A percentile compares a stretch with the other conserved stretches of the same genome.
phyloP scores from a whole-genome alignment of 2,888 invertebrate genomes.

The Epinotia nisella region DNA sequence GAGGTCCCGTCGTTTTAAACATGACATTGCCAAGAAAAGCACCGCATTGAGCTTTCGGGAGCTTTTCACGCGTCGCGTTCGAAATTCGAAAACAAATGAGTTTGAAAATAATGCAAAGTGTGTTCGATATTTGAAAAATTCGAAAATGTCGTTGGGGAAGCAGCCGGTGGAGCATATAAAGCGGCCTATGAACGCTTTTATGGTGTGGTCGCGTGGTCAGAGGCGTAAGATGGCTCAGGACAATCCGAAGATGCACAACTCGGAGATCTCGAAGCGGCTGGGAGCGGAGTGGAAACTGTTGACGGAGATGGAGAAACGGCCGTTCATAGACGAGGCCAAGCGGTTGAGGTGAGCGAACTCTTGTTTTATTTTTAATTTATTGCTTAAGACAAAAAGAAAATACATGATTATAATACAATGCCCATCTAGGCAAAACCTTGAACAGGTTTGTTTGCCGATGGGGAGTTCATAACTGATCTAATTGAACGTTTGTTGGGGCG shows the following conservation, averaged over 20 bases:
- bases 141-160: slow-evolving; percentile 74
- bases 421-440: too few species aligned
- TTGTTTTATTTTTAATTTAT: too few species aligned
- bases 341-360: slow-evolving; percentile 87
- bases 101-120: slow-evolving; percentile 25
- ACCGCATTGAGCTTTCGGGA: slow-evolving; percentile 82
- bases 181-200: slow-evolving; percentile 97
- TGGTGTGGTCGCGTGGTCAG: slow-evolving; percentile 97
- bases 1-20: slow-evolving; percentile 68
- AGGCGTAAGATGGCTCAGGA: slow-evolving; percentile 96
- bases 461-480: too few species aligned
- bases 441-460: too few species aligned
- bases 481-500: neutral
- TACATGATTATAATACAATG: too few species aligned
- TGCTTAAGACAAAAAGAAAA: too few species aligned
- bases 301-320: slow-evolving; percentile 93
- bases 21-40: slow-evolving; percentile 81
- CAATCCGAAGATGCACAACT: slow-evolving; percentile 97
- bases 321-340: slow-evolving; percentile 96
- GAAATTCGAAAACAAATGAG: slow-evolving; percentile 50
- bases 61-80: slow-evolving; percentile 78
- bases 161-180: slow-evolving; percentile 91
- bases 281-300: slow-evolving; percentile 95
- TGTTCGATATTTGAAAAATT: slow-evolving; percentile 36
- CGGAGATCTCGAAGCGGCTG: slow-evolving; percentile 94